Conservation (phyloP, 2,797 vertebrate species). For the Hafferia zeledoni region DNA sequence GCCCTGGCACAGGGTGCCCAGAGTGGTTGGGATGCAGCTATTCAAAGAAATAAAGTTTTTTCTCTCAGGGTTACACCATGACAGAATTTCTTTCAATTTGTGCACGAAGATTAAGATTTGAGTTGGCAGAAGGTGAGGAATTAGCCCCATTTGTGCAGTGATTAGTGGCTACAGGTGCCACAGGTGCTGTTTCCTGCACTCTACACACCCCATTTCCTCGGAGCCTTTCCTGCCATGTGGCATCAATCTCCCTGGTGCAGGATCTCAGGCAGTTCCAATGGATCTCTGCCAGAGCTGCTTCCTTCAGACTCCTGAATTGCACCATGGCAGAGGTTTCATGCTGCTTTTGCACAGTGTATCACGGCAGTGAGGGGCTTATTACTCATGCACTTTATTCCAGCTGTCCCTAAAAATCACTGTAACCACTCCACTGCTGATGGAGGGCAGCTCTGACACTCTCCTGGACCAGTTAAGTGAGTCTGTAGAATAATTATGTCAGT, state of each 20-base stretch:
- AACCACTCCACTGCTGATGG: neutral
- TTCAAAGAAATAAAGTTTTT: neutral
- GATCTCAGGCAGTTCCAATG: rapidly evolving
- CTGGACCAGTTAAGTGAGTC: neutral
- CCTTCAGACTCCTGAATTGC: neutral
- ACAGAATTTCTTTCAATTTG: neutral
- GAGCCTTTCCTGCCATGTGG: neutral
- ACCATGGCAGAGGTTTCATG: rapidly evolving
- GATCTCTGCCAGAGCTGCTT: neutral
- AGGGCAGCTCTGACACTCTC: neutral
- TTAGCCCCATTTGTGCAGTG: neutral
- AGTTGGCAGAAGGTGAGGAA: neutral
- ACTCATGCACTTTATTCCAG: neutral
- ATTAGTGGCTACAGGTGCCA: neutral
- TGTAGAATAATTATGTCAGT: neutral
- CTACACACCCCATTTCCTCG: neutral
- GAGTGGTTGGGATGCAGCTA: neutral
- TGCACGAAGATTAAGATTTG: neutral
- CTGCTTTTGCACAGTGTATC: neutral
- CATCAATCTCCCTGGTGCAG: neutral
- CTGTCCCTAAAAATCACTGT: neutral
- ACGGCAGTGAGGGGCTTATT: neutral
- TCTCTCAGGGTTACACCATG: neutral
- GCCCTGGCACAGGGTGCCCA: neutral
- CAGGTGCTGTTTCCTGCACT: neutral